Evolutionary conservation across 92 coral and sea anemone species (phyloP).

Genomic region (Epizoanthus ramosus): DNA sequence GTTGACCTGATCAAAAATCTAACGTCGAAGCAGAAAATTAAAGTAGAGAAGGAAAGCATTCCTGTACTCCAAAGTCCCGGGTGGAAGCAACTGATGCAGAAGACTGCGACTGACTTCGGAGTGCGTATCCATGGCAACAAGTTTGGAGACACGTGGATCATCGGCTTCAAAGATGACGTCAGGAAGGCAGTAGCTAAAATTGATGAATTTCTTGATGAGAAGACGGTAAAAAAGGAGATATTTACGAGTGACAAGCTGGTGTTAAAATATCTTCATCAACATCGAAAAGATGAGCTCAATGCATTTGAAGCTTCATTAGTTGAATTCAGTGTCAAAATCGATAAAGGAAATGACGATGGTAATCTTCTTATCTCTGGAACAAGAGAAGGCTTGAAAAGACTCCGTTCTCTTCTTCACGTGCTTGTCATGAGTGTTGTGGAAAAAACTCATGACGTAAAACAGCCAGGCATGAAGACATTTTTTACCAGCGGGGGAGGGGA

Average conservation of each 20-base stretch:
- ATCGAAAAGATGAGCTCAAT: constrained; percentile 56
- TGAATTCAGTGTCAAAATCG: constrained; percentile 54
- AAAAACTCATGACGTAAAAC: constrained; percentile 39
- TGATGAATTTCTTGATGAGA: constrained; percentile 56
- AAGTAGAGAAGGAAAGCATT: constrained; percentile 51
- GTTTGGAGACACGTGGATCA: constrained; percentile 67
- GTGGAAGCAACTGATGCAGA: constrained; percentile 60
- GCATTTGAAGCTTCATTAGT: constrained; percentile 51
- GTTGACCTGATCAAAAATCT: constrained; percentile 47
- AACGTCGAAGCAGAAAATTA: constrained; percentile 57
- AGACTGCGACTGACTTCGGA: constrained; percentile 24
- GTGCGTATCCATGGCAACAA: constrained; percentile 52
- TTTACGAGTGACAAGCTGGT: constrained; percentile 54
- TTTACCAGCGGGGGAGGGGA: constrained; percentile 63
- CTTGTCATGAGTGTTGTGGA: constrained; percentile 35
- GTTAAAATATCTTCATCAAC: constrained; percentile 59
- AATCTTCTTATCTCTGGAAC: constrained; percentile 67
- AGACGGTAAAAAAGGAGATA: constrained; percentile 48
- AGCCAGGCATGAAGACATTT: constrained; percentile 65
- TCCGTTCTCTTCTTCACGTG: constrained; percentile 9
- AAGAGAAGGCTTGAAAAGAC: constrained; percentile 57
- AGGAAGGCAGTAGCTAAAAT: constrained; percentile 48
- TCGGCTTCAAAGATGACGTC: constrained; percentile 67
- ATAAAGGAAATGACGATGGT: constrained; percentile 44
- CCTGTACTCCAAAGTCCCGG: constrained; percentile 36